These are phyloP conservation scores for Megaptera novaeangliae DNA, from an alignment of 2,113 vertebrate genomes.

Conservation along the genomic window DNA sequence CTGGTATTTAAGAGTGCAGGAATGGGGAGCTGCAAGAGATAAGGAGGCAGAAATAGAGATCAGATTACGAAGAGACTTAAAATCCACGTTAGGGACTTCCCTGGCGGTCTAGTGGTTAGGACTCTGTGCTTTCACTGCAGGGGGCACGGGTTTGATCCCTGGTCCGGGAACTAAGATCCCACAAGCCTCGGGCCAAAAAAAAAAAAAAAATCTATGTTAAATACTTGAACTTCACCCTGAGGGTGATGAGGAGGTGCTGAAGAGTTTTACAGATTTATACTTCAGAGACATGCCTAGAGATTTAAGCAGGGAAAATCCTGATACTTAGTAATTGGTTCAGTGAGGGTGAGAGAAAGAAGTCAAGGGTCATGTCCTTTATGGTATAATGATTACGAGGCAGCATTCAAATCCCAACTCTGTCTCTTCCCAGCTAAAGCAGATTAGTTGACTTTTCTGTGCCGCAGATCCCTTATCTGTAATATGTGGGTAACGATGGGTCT, in stretches of 20 bases:
- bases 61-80: background rate
- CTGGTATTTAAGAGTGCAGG: background rate
- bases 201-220: background rate
- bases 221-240: background rate
- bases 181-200: too few relatives aligned
- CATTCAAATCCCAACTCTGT: background rate
- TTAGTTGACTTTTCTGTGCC: background rate
- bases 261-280: background rate
- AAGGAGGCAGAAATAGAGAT: background rate
- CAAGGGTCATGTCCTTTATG: background rate
- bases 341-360: background rate
- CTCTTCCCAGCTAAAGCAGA: background rate
- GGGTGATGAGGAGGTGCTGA: background rate
- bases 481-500: background rate
- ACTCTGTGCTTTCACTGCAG: too few relatives aligned
- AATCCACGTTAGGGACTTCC: background rate
- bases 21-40: background rate
- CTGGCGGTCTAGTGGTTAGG: too few relatives aligned
- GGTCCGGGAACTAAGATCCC: too few relatives aligned
- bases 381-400: background rate
- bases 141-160: too few relatives aligned
- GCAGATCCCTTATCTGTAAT: background rate
- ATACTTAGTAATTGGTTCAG: background rate
- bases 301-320: background rate
- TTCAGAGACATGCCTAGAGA: background rate